phyloP scores from a whole-genome alignment of 37 sponge, comb jelly and placozoan genomes.

The Cliona cf. orientalis region DNA sequence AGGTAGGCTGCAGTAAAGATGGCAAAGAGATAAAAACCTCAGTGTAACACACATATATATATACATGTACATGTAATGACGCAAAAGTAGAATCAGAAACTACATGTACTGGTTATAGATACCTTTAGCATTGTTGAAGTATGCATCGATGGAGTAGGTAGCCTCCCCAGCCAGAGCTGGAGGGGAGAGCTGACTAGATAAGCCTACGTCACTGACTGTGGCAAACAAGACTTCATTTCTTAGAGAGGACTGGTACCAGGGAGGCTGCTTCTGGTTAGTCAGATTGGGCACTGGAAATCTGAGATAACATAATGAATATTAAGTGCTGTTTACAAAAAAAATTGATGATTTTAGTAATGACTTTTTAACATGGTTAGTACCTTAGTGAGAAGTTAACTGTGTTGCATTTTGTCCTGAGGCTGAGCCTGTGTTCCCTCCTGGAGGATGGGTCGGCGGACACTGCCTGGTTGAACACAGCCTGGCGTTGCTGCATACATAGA shows the following conservation, averaged over 20 bases:
- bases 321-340: no score
- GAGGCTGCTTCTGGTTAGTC: slow-evolving; percentile 11
- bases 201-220: slow-evolving; percentile 2
- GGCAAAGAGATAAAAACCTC: background rate
- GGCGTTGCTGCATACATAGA: slow-evolving; percentile 35
- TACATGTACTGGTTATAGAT: background rate
- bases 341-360: no score
- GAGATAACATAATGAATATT: background rate
- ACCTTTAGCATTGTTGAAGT: slow-evolving; percentile 28
- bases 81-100: no score
- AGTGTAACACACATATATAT: no score
- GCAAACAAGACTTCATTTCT: slow-evolving; percentile 33
- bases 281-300: slow-evolving; percentile 60
- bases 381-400: slow-evolving; percentile 39
- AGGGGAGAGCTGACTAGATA: slow-evolving; percentile 23
- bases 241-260: slow-evolving; percentile 58
- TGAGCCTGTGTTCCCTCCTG: slow-evolving; percentile 2
- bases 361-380: slow-evolving; percentile 16
- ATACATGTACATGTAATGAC: no score
- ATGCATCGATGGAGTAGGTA: slow-evolving; percentile 12
- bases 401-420: slow-evolving; percentile 7
- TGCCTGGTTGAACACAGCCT: slow-evolving; percentile 63
- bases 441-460: background rate
- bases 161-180: slow-evolving; percentile 19
- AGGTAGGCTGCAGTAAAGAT: slow-evolving; percentile 29